Evolutionary conservation across 1,140 invertebrate genomes (phyloP).

Genomic region (Dreissena polymorpha): DNA sequence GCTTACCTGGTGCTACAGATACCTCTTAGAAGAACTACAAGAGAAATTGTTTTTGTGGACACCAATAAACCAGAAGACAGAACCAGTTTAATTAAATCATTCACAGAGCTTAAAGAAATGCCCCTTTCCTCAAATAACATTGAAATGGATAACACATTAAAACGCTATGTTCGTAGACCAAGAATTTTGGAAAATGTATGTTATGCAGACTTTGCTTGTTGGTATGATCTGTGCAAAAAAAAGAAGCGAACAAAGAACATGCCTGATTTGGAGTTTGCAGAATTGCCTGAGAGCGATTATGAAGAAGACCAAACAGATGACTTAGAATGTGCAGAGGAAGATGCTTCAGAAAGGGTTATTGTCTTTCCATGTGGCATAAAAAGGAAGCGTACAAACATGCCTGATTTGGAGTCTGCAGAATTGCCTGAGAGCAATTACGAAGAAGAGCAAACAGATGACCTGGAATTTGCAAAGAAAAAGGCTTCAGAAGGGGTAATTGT

Average conservation of each 20-base stretch:
- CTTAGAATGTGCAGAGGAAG: not conserved
- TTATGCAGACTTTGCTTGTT: conserved; percentile 52
- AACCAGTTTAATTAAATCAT: conserved; percentile 48
- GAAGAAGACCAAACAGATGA: conserved; percentile 25
- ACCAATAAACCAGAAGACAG: conserved; percentile 36
- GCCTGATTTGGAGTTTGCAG: conserved; percentile 13
- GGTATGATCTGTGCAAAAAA: conserved; percentile 34
- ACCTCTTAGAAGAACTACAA: conserved; percentile 12
- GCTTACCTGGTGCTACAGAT: conserved; percentile 26
- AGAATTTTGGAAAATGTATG: conserved; percentile 34
- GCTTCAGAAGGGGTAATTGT: not conserved
- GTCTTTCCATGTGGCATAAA: conserved; percentile 34
- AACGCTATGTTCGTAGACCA: conserved; percentile 41
- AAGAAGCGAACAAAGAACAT: not conserved
- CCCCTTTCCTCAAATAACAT: conserved; percentile 29
- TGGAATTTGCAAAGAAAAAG: not conserved
- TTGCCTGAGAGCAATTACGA: conserved; percentile 42
- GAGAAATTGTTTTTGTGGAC: not conserved
- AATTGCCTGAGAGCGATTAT: conserved; percentile 43
- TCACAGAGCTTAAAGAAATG: conserved; percentile 28
- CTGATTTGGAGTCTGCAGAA: conserved; percentile 8
- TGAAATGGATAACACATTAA: conserved; percentile 21
- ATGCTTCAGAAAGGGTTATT: not conserved
- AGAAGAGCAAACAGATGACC: conserved; percentile 27
- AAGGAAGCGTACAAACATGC: not conserved